These are phyloP conservation scores for Hippocampus abdominalis DNA, from an alignment of 2,113 vertebrate genomes.

Conservation along the genomic window DNA sequence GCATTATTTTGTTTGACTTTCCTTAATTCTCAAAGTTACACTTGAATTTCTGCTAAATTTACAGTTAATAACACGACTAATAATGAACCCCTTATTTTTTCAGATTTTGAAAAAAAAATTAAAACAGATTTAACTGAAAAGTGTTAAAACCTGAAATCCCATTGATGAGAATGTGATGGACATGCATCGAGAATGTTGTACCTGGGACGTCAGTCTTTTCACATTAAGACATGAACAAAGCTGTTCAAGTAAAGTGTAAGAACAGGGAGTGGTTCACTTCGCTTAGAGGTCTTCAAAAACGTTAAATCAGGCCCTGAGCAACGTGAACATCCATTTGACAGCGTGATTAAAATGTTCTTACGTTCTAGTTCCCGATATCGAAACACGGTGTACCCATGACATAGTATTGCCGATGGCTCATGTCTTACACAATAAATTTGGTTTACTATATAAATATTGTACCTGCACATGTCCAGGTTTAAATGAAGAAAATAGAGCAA, in stretches of 20 bases:
- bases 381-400: background rate
- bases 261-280: background rate
- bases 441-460: background rate
- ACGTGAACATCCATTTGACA: background rate
- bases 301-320: background rate
- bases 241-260: background rate
- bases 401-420: background rate
- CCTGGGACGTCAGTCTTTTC: background rate
- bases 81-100: background rate
- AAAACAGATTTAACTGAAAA: background rate
- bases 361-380: background rate
- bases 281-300: background rate
- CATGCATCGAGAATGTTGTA: background rate
- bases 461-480: too few relatives aligned
- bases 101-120: background rate
- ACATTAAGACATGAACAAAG: background rate
- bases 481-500: background rate
- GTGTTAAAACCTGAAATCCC: background rate
- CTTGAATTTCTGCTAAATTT: background rate
- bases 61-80: background rate
- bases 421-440: background rate
- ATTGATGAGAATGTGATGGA: background rate
- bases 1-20: background rate
- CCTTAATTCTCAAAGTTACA: background rate
- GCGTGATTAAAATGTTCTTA: background rate